Percentiles rank a stretch among this genome's conserved stretches.
These are phyloP conservation scores for Mythimna pallens DNA, from an alignment of 2,888 invertebrate genomes.

Conservation along the genomic window DNA sequence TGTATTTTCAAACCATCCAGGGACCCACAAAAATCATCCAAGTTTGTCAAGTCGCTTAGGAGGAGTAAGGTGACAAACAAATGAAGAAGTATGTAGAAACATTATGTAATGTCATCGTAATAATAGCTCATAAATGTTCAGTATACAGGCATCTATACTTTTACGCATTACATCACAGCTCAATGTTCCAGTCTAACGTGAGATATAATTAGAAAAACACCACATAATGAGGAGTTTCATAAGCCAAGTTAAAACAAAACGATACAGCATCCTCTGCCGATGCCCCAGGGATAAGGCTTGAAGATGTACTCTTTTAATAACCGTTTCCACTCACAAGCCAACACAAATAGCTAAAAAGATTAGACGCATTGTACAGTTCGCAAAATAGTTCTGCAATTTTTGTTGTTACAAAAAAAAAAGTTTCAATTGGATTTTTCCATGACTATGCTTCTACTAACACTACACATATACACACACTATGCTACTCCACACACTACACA, in stretches of 20 bases:
- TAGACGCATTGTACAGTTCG: slow-evolving; percentile 77
- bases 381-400: slow-evolving; percentile 61
- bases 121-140: neutral
- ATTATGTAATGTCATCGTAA: neutral
- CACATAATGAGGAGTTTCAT: slow-evolving; percentile 67
- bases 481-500: no score
- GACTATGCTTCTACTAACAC: no score
- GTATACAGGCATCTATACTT: slow-evolving; percentile 7
- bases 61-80: no score
- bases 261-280: slow-evolving; percentile 55
- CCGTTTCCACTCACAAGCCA: slow-evolving; percentile 81
- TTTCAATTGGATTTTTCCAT: no score
- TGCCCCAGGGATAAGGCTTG: slow-evolving; percentile 70
- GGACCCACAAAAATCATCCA: no score
- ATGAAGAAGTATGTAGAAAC: no score
- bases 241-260: slow-evolving; percentile 55
- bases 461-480: no score
- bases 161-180: slow-evolving; percentile 27
- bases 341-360: slow-evolving; percentile 87
- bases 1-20: no score
- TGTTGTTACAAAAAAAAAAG: neutral
- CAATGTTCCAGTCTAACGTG: slow-evolving; percentile 21
- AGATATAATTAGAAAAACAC: slow-evolving; percentile 62
- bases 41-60: no score
- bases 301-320: slow-evolving; percentile 87